Conservation (phyloP, 1,140 invertebrate genomes). For the Phortica variegata region DNA sequence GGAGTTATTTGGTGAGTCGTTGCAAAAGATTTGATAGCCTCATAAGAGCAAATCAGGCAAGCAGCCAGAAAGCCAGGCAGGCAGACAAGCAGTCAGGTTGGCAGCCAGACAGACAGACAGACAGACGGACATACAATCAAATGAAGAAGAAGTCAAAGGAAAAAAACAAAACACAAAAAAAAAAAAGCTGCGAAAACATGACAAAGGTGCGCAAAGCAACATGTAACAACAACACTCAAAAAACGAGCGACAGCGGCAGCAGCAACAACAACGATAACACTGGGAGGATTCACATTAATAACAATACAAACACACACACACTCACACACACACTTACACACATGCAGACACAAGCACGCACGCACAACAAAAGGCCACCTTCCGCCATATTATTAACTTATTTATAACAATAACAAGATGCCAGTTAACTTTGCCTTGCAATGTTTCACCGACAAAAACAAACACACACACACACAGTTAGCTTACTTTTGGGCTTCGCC, state of each 20-base stretch:
- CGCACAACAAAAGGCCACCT: conserved; percentile 37
- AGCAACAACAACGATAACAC: conserved; percentile 7
- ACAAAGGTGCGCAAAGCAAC: not conserved
- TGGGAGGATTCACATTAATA: conserved; percentile 21
- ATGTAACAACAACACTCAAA: conserved; percentile 1
- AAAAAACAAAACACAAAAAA: not conserved
- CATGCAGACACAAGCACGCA: no score
- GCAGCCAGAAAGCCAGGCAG: no score
- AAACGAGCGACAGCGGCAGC: conserved; percentile 1
- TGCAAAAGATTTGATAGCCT: no score
- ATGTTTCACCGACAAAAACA: conserved; percentile 4
- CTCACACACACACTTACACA: not conserved
- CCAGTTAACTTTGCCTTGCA: no score
- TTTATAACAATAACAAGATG: conserved; percentile 47
- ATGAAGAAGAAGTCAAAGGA: not conserved
- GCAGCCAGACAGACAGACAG: no score
- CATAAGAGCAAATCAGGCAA: no score
- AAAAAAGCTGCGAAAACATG: not conserved
- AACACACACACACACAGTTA: no score
- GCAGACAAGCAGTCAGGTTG: no score
- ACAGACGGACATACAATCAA: no score
- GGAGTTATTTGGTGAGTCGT: no score
- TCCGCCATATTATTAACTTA: conserved; percentile 57
- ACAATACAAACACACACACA: conserved; percentile 28
- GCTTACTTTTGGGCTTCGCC: no score